A percentile compares a stretch with the other conserved stretches of the same genome.
These are phyloP conservation scores for Microhierax caerulescens DNA, from an alignment of 2,797 vertebrate species.

Conservation along the genomic window DNA sequence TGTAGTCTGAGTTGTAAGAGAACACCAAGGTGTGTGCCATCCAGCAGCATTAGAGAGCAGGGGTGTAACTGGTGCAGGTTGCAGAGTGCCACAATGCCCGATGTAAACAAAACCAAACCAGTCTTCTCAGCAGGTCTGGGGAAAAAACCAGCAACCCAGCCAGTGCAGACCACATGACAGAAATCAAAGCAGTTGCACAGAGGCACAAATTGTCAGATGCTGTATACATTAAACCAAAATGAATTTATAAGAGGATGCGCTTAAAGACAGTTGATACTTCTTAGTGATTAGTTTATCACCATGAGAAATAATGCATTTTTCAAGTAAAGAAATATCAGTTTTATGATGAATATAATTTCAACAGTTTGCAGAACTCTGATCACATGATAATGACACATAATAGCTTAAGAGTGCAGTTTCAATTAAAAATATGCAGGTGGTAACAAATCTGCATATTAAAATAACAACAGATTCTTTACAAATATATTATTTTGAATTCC, in stretches of 20 bases:
- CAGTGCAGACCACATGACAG: neutral
- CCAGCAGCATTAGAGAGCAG: neutral
- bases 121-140: neutral
- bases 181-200: neutral
- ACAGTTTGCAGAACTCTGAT: neutral
- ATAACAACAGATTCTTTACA: neutral
- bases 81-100: neutral
- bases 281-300: neutral
- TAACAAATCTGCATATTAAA: neutral
- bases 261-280: neutral
- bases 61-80: neutral
- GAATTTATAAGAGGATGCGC: neutral
- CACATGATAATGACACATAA: neutral
- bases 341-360: conserved; percentile 4
- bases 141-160: neutral
- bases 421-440: neutral
- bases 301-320: neutral
- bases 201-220: neutral
- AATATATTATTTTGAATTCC: neutral
- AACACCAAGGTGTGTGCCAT: neutral
- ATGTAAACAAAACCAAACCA: neutral
- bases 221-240: neutral
- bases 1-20: neutral
- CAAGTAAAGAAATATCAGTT: neutral
- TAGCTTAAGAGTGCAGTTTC: neutral